Conservation (phyloP, 2,888 invertebrate genomes). For the Xanthia togata region DNA sequence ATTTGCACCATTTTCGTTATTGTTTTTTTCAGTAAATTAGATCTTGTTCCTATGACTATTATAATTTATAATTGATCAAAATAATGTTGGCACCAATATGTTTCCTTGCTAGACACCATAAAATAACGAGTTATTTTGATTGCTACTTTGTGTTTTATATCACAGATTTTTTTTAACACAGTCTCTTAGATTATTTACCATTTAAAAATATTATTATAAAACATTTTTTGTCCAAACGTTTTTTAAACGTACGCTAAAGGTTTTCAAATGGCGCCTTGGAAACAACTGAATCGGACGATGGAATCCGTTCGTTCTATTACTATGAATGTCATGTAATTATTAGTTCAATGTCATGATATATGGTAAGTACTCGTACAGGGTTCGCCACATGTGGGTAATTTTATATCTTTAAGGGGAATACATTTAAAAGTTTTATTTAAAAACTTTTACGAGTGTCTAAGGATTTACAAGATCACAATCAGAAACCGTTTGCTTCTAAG, state of each 20-base stretch:
- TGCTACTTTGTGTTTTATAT: not conserved
- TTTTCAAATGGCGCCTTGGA: conserved; percentile 11
- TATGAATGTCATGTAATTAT: conserved; percentile 62
- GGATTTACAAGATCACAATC: not conserved
- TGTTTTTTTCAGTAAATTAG: not conserved
- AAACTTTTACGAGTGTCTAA: not conserved
- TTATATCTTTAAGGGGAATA: conserved; percentile 62
- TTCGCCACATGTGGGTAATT: conserved; percentile 59
- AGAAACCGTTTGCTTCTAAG: conserved; percentile 1
- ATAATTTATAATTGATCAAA: conserved; percentile 4
- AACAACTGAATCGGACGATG: conserved; percentile 60
- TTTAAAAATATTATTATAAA: not conserved
- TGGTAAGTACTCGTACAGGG: conserved; percentile 68
- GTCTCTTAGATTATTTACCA: not conserved
- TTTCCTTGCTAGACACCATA: conserved; percentile 32
- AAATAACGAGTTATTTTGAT: not conserved
- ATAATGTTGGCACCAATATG: conserved; percentile 11
- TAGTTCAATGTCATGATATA: conserved; percentile 79
- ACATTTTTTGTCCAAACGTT: not conserved
- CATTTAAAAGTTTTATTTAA: not conserved
- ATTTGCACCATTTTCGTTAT: conserved; percentile 42
- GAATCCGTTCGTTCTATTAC: conserved; percentile 63
- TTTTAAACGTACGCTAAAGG: not conserved
- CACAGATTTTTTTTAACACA: not conserved
- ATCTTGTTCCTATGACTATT: conserved; percentile 24